phyloP scores from a whole-genome alignment of 2,888 invertebrate genomes.

The Cephus nigrinus region DNA sequence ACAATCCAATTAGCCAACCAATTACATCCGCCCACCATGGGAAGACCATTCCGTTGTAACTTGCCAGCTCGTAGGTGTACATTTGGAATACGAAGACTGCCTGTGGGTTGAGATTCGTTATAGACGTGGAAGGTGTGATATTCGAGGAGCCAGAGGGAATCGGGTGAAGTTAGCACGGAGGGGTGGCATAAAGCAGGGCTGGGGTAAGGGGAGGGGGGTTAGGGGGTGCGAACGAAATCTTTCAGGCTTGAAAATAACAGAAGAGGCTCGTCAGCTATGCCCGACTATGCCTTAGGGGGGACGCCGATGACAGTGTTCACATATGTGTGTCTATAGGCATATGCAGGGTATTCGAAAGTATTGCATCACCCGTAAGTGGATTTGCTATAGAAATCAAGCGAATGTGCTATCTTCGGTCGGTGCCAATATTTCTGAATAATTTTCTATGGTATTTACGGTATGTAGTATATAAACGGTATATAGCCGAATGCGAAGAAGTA shows the following conservation, averaged over 20 bases:
- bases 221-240: neutral
- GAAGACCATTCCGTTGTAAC: constrained; percentile 76
- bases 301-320: neutral
- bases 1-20: constrained; percentile 78
- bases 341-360: neutral
- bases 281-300: neutral
- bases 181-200: neutral
- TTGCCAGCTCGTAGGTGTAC: constrained; percentile 73
- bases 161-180: neutral
- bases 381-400: neutral
- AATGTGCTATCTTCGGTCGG: neutral
- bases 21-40: constrained; percentile 78
- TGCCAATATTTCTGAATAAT: neutral
- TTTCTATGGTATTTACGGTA: neutral
- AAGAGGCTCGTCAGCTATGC: neutral
- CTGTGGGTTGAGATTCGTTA: constrained; percentile 65
- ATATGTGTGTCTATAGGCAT: neutral
- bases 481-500: neutral
- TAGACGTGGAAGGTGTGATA: neutral
- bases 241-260: neutral
- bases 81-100: constrained; percentile 80
- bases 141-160: neutral
- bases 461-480: neutral
- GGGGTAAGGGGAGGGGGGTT: neutral
- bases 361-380: neutral